These are phyloP conservation scores for Lysandra bellargus DNA, from an alignment of 2,888 invertebrate genomes.

Conservation along the genomic window DNA sequence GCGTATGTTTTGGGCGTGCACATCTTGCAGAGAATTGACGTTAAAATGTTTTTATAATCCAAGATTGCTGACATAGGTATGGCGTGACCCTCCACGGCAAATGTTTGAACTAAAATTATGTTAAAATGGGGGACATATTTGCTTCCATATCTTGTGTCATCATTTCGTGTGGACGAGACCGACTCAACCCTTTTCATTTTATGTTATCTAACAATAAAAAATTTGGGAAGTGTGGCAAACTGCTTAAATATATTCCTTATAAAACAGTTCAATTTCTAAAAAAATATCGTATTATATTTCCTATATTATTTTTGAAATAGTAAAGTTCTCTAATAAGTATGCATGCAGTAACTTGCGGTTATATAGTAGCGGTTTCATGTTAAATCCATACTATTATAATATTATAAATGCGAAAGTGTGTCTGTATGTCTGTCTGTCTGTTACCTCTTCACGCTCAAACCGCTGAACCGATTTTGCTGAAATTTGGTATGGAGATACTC, in stretches of 20 bases:
- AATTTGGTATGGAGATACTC: too few relatives aligned
- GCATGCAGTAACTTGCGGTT: too few relatives aligned
- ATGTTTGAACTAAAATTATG: slow-evolving; percentile 30
- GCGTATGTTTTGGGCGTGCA: neutral
- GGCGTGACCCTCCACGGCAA: slow-evolving; percentile 7
- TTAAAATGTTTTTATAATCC: slow-evolving; percentile 15
- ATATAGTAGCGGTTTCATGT: too few relatives aligned
- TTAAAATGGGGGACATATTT: slow-evolving; percentile 22
- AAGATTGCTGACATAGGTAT: slow-evolving; percentile 13
- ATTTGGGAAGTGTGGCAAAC: neutral
- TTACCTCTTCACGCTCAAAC: too few relatives aligned
- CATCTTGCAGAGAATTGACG: slow-evolving; percentile 2
- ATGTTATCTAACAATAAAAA: slow-evolving; percentile 7
- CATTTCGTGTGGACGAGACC: neutral
- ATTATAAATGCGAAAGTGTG: too few relatives aligned
- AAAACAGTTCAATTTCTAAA: neutral
- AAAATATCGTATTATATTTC: neutral
- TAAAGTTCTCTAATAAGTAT: too few relatives aligned
- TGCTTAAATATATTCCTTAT: neutral
- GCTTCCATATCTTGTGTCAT: slow-evolving; percentile 18
- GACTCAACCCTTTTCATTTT: slow-evolving; percentile 1
- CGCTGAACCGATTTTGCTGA: too few relatives aligned
- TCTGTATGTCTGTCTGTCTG: too few relatives aligned
- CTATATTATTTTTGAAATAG: neutral
- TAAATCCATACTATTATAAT: too few relatives aligned